Conservation (phyloP, 2,888 invertebrate species). For the Pycnomerus fuliginosus region DNA sequence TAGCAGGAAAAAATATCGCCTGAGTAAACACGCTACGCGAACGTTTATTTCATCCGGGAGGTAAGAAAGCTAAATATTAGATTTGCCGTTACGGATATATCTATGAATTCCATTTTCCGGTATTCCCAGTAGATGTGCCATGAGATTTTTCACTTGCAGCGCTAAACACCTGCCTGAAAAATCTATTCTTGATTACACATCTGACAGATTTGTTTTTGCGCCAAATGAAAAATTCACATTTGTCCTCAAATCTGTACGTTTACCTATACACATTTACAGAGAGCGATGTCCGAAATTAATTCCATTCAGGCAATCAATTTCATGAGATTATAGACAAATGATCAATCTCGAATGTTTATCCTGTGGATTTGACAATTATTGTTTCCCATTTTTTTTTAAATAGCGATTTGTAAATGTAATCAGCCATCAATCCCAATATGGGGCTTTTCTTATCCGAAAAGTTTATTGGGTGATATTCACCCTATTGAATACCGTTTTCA, state of each 20-base stretch:
- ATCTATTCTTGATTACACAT: too few relatives aligned
- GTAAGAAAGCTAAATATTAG: conserved; percentile 20
- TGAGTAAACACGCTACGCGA: conserved; percentile 10
- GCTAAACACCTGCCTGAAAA: too few relatives aligned
- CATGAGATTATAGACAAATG: conserved; percentile 12
- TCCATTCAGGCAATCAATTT: conserved; percentile 14
- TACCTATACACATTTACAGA: too few relatives aligned
- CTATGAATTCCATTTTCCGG: conserved; percentile 14
- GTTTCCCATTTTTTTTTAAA: conserved; percentile 4
- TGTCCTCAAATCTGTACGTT: too few relatives aligned
- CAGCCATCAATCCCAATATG: neutral
- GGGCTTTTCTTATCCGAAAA: conserved; percentile 31
- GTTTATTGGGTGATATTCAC: conserved; percentile 34
- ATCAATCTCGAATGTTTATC: conserved; percentile 11
- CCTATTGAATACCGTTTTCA: conserved; percentile 24
- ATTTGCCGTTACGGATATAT: conserved; percentile 15
- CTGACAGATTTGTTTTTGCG: too few relatives aligned
- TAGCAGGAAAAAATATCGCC: too few relatives aligned
- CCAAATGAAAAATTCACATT: too few relatives aligned
- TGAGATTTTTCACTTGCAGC: too few relatives aligned
- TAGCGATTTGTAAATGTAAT: neutral
- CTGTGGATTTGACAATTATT: conserved; percentile 6
- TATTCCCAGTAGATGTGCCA: too few relatives aligned
- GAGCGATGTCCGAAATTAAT: conserved; percentile 14
- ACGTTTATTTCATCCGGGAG: conserved; percentile 15